Evolutionary conservation across 1,140 invertebrate species (phyloP).

Genomic region (Diabrotica virgifera): DNA sequence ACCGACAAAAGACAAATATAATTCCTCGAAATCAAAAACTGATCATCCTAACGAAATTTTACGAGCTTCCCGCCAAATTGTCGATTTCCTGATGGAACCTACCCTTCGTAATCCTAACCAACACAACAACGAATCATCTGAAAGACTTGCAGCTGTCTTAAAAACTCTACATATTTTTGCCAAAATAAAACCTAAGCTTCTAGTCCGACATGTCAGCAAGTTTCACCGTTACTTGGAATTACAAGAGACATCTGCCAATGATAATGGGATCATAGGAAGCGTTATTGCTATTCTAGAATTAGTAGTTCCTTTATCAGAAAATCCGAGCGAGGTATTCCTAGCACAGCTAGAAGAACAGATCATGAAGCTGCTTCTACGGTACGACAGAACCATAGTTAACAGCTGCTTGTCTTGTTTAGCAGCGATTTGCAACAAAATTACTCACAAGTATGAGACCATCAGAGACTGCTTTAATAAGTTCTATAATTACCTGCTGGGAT

Average conservation of each 20-base stretch:
- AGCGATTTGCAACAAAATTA: constrained; percentile 94
- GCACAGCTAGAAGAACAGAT: constrained; percentile 94
- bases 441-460: constrained; percentile 91
- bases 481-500: constrained; percentile 52
- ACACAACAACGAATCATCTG: constrained; percentile 62
- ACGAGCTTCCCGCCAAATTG: constrained; percentile 91
- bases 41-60: constrained; percentile 77
- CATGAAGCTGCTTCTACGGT: constrained; percentile 87
- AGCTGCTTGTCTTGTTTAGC: constrained; percentile 92
- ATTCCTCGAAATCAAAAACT: constrained; percentile 72
- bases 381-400: constrained; percentile 84
- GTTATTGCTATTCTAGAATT: constrained; percentile 86
- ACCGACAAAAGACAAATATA: constrained; percentile 90
- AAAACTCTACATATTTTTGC: constrained; percentile 93
- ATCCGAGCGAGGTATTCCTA: constrained; percentile 95
- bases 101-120: constrained; percentile 83
- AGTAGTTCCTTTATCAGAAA: constrained; percentile 97
- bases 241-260: constrained; percentile 80
- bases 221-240: constrained; percentile 95
- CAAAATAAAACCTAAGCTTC: constrained; percentile 92
- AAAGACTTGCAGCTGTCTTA: constrained; percentile 86
- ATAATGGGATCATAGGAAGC: constrained; percentile 77
- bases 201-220: constrained; percentile 92
- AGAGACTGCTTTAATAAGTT: constrained; percentile 88
- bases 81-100: constrained; percentile 95